Evolutionary conservation across 2,797 vertebrate species (phyloP), one percentile per base, ranked within the genome.

Genomic region (Phataginus tricuspis): DNA sequence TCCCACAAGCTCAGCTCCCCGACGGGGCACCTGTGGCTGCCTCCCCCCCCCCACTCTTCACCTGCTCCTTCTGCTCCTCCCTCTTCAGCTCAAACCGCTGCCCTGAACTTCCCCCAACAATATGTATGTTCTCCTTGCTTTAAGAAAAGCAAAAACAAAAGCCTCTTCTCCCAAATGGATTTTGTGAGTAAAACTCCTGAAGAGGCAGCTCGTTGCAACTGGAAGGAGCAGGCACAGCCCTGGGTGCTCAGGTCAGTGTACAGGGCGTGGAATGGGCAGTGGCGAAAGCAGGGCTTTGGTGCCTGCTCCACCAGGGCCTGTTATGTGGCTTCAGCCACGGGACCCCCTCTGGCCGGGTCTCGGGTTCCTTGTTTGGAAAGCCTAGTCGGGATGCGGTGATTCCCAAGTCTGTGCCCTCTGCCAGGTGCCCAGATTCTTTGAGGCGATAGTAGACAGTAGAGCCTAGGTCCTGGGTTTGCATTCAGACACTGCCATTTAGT

Each of bases 11-110:
- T 29, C 9, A 5, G 87, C 16, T 25, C 25, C 57, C 31, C 10
- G 0, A 25, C 9, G 27, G 45, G n/a, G 9, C 21, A 4, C 25
- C 51, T 34, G 18, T 2, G 31, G 2, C 90, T 34, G 5, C 19
- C 45, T 51, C 27, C 63, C 18, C 13, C 31, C 8, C 45, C 45
- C 0, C 16, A 3, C 13, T 8, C 25, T 34, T 4, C 2, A n/a
- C 31, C 4, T 34, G 51, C 27, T 19, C 27, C 23, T 86, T 25
- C 78, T 2, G 19, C 12, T 39, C 34, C 25, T 3, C 13, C 5
- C 12, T n/a, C 74, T 63, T 42, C n/a, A 5, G 31, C 69, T 37
- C 55, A 31, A 59, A 39, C 6, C 18, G 29, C 31, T 49, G 11
- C 49, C 59, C 27, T 25, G 10, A 72, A 63, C 31, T 51, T 68